phyloP scores from a whole-genome alignment of 2,113 vertebrate species.

The Craseonycteris thonglongyai region DNA sequence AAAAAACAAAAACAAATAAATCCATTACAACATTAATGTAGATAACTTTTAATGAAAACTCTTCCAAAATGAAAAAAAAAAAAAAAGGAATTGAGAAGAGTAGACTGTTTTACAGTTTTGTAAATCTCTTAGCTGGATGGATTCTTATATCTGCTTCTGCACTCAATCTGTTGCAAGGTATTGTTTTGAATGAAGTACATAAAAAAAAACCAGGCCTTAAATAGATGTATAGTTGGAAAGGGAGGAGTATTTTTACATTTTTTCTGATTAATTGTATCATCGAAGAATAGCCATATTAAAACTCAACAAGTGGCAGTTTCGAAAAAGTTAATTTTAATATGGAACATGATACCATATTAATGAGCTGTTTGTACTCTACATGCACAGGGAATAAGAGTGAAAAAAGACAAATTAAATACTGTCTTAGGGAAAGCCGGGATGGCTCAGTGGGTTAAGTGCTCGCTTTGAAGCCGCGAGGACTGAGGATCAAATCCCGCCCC shows the following conservation, averaged over 20 bases:
- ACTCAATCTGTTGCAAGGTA: background rate
- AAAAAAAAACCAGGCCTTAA: background rate
- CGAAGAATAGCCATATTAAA: background rate
- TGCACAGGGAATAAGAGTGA: background rate
- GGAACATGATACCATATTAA: background rate
- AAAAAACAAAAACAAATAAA: too few relatives aligned
- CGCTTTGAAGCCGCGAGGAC: too few relatives aligned
- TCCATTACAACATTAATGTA: background rate
- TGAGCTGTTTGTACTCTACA: background rate
- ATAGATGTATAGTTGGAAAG: background rate
- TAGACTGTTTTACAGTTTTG: background rate
- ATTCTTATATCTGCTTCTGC: background rate
- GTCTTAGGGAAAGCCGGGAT: too few relatives aligned
- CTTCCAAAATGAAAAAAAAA: background rate
- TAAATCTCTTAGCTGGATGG: background rate
- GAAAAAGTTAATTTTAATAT: background rate
- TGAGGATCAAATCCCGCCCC: too few relatives aligned
- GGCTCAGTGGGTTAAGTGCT: too few relatives aligned
- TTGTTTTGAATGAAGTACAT: constrained; percentile 5
- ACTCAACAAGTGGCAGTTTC: background rate
- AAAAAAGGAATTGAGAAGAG: background rate
- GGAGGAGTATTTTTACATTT: background rate
- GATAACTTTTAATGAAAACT: constrained; percentile 1
- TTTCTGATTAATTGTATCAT: background rate
- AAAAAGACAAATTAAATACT: constrained; percentile 1